Base-by-base conservation (phyloP, 2,113 vertebrate species). In the Montifringilla adamsi region DNA sequence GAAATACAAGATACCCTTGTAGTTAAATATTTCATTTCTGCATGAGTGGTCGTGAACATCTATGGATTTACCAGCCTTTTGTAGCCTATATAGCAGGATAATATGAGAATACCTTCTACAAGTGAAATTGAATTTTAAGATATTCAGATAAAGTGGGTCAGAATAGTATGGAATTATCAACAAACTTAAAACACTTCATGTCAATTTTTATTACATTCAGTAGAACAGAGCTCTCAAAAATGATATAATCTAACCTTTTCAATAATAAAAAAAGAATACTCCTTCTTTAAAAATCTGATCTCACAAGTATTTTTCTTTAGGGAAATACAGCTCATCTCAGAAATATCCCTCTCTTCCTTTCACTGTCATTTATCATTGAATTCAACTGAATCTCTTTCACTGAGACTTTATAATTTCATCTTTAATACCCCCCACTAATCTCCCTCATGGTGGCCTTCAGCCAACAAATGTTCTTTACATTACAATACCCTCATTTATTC, bases 11-110 rank as follows among this genome's bases (percentile, higher is more conserved):
- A 97, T 97, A 97, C 95, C 81, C 96, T 96, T 98, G 93, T 97
- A 96, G 96, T 97, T 98, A 98, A 98, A 98, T 98, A 97, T 97
- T 98, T 98, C 93, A 97, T 97, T 98, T 98, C 96, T 98, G 91
- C 96, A 92, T 97, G 97, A 97, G 69, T 97, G 81, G 86, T 93
- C 92, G 31, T 93, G 96, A 97, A 96, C 93, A 96, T 96, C 94
- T 97, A 85, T 96, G 96, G 95, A 97, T 97, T 97, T 96, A 93
- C 95, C 92, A 95, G 93, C 59, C 94, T 97, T 96, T 94, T 97
- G 90, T 96, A 95, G 85, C 95, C 92, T 96, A 90, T 91, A 89
- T 92, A 89, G 88, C 66, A 93, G 87, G 95, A 96, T 97, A 97
- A 97, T 97, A 94, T 80, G 91, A 92, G 89, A 97, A 94, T 88